Conservation (phyloP, 2,888 invertebrate species). For the Thelaira solivaga region DNA sequence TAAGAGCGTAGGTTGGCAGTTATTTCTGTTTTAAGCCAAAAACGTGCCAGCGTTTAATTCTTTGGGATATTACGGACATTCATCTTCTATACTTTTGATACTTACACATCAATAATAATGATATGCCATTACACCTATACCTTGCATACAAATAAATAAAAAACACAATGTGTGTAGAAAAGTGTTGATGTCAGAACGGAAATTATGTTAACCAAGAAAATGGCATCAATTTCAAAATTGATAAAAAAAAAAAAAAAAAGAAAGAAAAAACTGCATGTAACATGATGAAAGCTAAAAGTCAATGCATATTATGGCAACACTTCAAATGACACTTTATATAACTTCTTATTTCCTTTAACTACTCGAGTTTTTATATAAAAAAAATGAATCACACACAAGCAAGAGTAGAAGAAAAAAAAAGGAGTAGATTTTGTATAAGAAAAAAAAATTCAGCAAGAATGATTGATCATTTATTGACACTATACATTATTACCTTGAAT, state of each 20-base stretch:
- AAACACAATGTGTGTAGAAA: constrained; percentile 15
- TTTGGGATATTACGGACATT: no score
- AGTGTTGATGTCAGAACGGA: constrained; percentile 55
- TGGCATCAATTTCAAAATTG: constrained; percentile 49
- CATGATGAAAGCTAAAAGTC: constrained; percentile 52
- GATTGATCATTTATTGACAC: constrained; percentile 65
- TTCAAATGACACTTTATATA: constrained; percentile 58
- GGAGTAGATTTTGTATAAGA: not conserved
- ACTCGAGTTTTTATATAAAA: constrained; percentile 35
- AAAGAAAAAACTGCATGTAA: not conserved
- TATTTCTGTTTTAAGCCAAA: no score
- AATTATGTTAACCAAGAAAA: constrained; percentile 60
- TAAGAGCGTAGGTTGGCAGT: no score
- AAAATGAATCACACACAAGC: not conserved
- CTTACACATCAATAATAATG: no score
- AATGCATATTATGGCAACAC: constrained; percentile 54
- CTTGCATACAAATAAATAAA: no score
- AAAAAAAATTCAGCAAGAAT: constrained; percentile 38
- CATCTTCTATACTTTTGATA: no score
- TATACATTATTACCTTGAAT: constrained; percentile 61
- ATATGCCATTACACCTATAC: no score
- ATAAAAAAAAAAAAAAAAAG: not conserved
- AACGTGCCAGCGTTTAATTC: no score
- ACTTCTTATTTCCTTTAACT: constrained; percentile 58
- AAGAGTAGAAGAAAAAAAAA: constrained; percentile 1